Conservation (phyloP, 2,888 invertebrate genomes). For the Hydrotaea diabolus region DNA sequence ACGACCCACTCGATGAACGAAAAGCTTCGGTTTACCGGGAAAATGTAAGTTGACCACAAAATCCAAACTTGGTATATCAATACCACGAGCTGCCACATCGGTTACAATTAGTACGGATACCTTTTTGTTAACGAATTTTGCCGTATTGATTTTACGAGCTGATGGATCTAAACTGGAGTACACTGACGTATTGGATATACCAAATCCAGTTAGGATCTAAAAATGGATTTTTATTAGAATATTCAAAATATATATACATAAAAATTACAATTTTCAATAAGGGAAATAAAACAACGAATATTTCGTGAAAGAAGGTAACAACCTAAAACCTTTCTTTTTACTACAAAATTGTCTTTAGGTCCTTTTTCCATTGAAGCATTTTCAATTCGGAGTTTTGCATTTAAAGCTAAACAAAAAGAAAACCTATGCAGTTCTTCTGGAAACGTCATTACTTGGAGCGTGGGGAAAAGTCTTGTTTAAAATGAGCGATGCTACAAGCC, state of each 20-base stretch:
- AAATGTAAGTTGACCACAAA: conserved; percentile 98
- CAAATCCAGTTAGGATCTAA: conserved; percentile 82
- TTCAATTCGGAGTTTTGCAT: no score
- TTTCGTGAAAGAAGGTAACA: no score
- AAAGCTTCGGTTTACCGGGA: conserved; percentile 97
- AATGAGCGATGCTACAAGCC: no score
- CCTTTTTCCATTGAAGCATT: no score
- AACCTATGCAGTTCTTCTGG: no score
- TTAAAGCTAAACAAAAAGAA: no score
- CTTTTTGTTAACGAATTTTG: conserved; percentile 91
- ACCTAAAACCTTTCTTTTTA: no score
- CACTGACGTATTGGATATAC: conserved; percentile 92
- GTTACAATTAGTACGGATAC: conserved; percentile 95
- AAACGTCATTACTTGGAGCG: no score
- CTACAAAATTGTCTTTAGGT: no score
- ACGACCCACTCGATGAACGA: conserved; percentile 98
- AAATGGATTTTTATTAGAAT: neutral
- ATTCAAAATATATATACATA: neutral
- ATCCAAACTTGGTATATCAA: conserved; percentile 97
- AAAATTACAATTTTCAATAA: no score
- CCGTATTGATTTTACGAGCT: conserved; percentile 96
- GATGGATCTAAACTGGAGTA: conserved; percentile 97
- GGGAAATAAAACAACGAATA: no score
- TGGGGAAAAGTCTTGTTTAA: no score
- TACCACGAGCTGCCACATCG: conserved; percentile 98